phyloP scores from a whole-genome alignment of 2,113 vertebrate species.

The Ameiurus melas region DNA sequence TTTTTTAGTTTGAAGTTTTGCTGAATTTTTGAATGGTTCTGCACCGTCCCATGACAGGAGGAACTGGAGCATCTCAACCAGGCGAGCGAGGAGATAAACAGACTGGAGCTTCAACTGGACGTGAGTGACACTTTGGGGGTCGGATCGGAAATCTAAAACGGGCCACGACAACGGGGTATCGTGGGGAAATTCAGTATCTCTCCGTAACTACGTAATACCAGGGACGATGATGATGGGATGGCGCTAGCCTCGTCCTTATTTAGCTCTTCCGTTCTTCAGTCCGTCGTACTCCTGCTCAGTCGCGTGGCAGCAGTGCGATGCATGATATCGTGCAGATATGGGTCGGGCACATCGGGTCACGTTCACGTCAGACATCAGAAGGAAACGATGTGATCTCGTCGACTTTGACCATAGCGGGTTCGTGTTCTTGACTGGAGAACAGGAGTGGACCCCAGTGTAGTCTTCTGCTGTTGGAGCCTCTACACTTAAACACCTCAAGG shows the following conservation, averaged over 20 bases:
- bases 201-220: neutral
- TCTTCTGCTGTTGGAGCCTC: neutral
- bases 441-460: neutral
- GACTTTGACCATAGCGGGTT: neutral
- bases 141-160: no score
- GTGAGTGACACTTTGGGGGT: constrained; percentile 68
- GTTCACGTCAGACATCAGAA: neutral
- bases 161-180: neutral
- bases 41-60: constrained; percentile 71
- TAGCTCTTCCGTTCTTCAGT: neutral
- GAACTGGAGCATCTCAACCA: constrained; percentile 90
- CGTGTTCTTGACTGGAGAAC: neutral
- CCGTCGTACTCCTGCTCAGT: neutral
- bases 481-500: neutral
- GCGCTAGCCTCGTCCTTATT: neutral
- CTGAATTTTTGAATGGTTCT: neutral
- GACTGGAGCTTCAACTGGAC: constrained; percentile 86
- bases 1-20: neutral
- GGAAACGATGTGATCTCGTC: neutral
- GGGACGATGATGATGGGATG: neutral
- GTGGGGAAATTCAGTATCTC: neutral
- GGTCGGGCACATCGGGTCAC: neutral
- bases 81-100: constrained; percentile 89
- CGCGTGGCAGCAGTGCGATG: no score
- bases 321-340: neutral